Percentiles rank a stretch among this genome's conserved stretches.
Conservation (phyloP, 1,140 invertebrate species). For the Rhopalosiphum maidis region DNA sequence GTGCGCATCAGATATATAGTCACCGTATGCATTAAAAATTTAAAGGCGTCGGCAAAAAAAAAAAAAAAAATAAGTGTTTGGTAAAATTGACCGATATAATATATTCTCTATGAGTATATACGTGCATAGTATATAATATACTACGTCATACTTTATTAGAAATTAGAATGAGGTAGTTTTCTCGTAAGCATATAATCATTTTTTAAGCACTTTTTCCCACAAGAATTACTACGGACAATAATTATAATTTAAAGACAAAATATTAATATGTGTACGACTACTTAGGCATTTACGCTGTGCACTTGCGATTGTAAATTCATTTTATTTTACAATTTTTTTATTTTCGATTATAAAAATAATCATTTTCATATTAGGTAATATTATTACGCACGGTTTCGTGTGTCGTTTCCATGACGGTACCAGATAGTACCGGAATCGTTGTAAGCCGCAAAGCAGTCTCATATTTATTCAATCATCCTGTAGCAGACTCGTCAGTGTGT, state of each 20-base stretch:
- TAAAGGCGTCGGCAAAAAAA: not conserved
- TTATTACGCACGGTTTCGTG: not conserved
- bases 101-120: not conserved
- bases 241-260: not conserved
- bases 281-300: not conserved
- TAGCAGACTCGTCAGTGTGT: not conserved
- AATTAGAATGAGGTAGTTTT: not conserved
- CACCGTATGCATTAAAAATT: not conserved
- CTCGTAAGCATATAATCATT: not conserved
- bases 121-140: not conserved
- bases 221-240: not conserved
- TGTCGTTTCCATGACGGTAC: not conserved
- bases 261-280: not conserved
- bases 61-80: not conserved
- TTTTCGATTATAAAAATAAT: not conserved
- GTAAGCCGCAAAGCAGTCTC: not conserved
- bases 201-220: not conserved
- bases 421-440: not conserved
- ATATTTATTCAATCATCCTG: not conserved
- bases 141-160: not conserved
- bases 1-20: not conserved
- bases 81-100: slow-evolving; percentile 3
- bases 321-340: not conserved
- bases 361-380: not conserved
- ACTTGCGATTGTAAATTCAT: not conserved